Percentiles rank a stretch among this genome's conserved stretches.
Conservation (phyloP, 2,113 vertebrate species). For the Cinclus cinclus region DNA sequence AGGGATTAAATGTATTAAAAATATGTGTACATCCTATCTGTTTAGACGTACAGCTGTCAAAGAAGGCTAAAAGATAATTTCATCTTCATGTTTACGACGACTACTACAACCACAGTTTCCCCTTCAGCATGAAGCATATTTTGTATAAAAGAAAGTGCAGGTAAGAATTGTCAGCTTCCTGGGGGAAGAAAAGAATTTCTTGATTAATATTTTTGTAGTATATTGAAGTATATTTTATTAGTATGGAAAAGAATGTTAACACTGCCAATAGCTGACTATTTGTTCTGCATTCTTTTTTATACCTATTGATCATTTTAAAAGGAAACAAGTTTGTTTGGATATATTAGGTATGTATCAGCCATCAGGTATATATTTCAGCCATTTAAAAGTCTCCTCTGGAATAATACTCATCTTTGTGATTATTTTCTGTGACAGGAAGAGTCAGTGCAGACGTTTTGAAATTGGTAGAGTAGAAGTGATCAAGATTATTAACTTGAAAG, state of each 20-base stretch:
- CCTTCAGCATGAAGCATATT: background rate
- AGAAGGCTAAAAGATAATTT: background rate
- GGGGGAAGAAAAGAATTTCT: too few species aligned
- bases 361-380: background rate
- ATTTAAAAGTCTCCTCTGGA: background rate
- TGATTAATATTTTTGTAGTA: background rate
- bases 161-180: background rate
- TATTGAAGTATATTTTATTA: background rate
- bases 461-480: background rate
- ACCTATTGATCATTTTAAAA: background rate
- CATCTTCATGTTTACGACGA: background rate
- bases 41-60: background rate
- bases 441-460: background rate
- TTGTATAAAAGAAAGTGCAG: background rate
- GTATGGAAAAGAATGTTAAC: background rate
- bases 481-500: background rate
- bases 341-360: background rate
- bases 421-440: background rate
- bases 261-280: background rate
- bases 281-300: background rate
- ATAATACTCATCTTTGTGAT: background rate
- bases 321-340: background rate
- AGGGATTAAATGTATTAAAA: background rate
- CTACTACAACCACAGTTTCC: rapidly evolving
- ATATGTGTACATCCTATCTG: background rate